Base-by-base conservation (phyloP, 2,888 invertebrate genomes). In the Heteromurus nitidus region DNA sequence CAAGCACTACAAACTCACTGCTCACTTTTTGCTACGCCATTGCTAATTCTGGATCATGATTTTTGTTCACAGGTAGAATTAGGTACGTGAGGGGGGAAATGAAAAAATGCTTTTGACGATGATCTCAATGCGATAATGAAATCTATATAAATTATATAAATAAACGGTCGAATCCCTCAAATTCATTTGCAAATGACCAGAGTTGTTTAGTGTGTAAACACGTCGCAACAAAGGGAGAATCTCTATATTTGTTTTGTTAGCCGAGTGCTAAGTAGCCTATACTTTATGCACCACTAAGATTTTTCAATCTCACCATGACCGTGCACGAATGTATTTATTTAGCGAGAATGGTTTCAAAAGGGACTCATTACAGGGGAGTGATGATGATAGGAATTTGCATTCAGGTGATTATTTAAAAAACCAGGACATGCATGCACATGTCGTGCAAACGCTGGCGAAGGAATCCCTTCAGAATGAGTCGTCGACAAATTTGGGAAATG, bases 201-300 rank as follows among this genome's bases (percentile, higher is more conserved):
- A 20, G 18, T 20, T n/a, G 7, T 9, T 22, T 53, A 24, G 20
- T 22, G 53, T 53, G 53, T 53, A 53, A 53, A 53, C 53, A 53
- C 13, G 22, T 9, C 22, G 3, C 3, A 53, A 22, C 22, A 53
- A 53, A 53, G 24, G 3, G n/a, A 3, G n/a, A 3, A 3, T 11
- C 47, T 16, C 11, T 16, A n/a, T n/a, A 47, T 47, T 47, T 16
- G 11, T 5, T 47, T 3, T 11, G 47, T 47, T 5, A 11, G 47
- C 7, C 3, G 47, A 11, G 47, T 47, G n/a, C n/a, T 47, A 47
- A 47, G 11, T 47, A 47, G 47, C 47, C 47, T 47, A 36, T 36
- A 47, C 47, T 47, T 47, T 47, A 53, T 53, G 53, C 53, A 53
- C 53, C n/a, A 53, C 47, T 47, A 47, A 47, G 11, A n/a, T n/a